Base-by-base conservation (phyloP, 1,140 invertebrate species). In the Macrotrachela quadricornifera region DNA sequence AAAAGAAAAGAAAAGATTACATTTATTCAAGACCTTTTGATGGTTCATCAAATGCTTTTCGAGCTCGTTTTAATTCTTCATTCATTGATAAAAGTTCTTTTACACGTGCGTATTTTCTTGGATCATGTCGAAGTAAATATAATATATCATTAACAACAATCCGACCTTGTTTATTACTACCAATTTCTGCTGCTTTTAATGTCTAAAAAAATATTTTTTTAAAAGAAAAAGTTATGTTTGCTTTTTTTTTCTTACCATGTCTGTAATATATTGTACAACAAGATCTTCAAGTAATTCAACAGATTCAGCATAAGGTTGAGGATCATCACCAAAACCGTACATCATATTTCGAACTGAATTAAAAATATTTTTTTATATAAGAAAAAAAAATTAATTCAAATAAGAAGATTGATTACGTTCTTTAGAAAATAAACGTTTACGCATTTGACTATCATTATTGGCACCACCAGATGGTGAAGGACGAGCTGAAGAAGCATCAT, bases 251-350 rank as follows among this genome's bases (percentile, higher is more conserved):
- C 30, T 67, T 74, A 84, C 82, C 73, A 85, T 90, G 74, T 95
- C 86, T 6, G 83, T 86, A 18, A 99, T 90, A 69, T 88, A 99
- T 73, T 96, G 87, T 58, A 96, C 87, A 0, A 97, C 91, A 30
- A 97, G 71, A 73, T 96, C 88, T 74, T 97, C 92, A 13, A 99
- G 73, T 42, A 95, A 75, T 65, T 97, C 92, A 0, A 99, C 90
- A 66, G 87, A 92, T 73, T 97, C 91, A 21, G 91, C 95, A 62
- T 92, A 96, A 0, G 92, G 91, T 75, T 96, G 95, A 66, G 90
- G 82, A 69, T 97, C 90, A 72, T 99, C 92, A n/a, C 92, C 92
- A 76, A 97, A 97, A 0, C 92, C 92, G 70, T 91, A 99, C 86
- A 99, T 95, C 91, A 97, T 97, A 62, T 90, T 92, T 40, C 90